These are phyloP conservation scores for Macrophya annulata DNA, from an alignment of 2,888 invertebrate species.

Conservation along the genomic window DNA sequence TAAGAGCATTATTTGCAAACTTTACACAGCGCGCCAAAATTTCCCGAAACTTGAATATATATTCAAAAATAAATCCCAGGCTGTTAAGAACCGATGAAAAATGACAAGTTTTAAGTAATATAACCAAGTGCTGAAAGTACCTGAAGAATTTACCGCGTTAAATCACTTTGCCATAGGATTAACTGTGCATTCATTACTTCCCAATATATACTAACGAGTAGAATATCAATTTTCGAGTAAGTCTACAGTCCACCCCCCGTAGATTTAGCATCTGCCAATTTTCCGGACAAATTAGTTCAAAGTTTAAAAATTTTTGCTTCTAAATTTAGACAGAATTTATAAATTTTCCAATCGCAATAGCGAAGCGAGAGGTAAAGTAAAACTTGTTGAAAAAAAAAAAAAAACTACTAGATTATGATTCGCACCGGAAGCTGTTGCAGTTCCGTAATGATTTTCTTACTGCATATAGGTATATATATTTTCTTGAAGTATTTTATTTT, in stretches of 20 bases:
- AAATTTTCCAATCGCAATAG: too few species aligned
- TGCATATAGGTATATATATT: neutral
- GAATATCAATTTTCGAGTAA: neutral
- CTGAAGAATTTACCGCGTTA: neutral
- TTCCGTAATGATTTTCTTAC: neutral
- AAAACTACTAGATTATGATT: neutral
- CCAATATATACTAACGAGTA: neutral
- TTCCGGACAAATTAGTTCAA: neutral
- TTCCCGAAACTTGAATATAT: neutral
- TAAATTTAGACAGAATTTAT: neutral
- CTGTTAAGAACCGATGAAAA: neutral
- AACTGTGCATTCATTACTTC: neutral
- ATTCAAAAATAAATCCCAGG: neutral
- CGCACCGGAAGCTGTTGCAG: neutral
- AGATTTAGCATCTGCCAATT: constrained; percentile 4
- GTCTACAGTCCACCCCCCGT: neutral
- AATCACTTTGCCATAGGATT: constrained; percentile 13
- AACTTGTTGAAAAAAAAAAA: too few species aligned
- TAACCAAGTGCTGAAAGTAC: neutral
- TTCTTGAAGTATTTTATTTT: neutral
- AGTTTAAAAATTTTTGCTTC: neutral
- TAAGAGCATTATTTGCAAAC: neutral
- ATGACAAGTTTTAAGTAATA: neutral
- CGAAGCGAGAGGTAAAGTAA: neutral
- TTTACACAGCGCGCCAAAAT: neutral